Base-by-base conservation (phyloP, 1,140 invertebrate genomes). In the Bombyx mandarina region DNA sequence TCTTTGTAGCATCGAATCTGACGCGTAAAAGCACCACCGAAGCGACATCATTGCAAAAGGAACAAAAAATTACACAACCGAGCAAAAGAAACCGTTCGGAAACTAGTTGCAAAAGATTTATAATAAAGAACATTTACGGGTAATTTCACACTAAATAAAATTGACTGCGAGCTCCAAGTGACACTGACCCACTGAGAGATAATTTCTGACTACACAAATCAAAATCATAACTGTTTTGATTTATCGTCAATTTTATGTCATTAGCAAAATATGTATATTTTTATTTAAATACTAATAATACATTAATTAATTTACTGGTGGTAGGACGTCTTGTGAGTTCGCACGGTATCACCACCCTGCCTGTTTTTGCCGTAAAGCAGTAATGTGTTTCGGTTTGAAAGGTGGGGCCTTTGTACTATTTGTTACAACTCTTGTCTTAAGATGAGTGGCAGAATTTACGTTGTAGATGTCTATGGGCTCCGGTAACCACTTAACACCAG, bases 131-230 rank as follows among this genome's bases (percentile, higher is more conserved):
- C 65, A 75, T 81, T 83, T 72, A 78, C 72, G 71, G 64, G 42
- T 63, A 81, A 78, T 83, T 84, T 82, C 69, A 77, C 73, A 71
- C 62, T 58, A 71, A 73, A 75, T 70, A 74, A 75, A 81, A 71
- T 75, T 67, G 67, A 65, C 68, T 71, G 72, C 65, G 71, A 66
- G 64, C 57, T 73, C 64, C 66, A 56, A 64, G 56, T 84, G 83
- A 84, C 81, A 84, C 77, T 86, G 82, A 86, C 83, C 81, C 60
- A 83, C 68, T 78, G 67, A 62, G 65, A 69, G 58, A 52, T 45
- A 26, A 10, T 35, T 35, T 5, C 2, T 5, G 26, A 35, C 26
- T 35, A 5, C 26, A 35, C 26, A 35, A 35, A 35, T 1, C 26
- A 35, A 35, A 35, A 47, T 47, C 7, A 47, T 6, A 47, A 12